Evolutionary conservation across 2,888 invertebrate species (phyloP).

Genomic region (Callinectes sapidus): DNA sequence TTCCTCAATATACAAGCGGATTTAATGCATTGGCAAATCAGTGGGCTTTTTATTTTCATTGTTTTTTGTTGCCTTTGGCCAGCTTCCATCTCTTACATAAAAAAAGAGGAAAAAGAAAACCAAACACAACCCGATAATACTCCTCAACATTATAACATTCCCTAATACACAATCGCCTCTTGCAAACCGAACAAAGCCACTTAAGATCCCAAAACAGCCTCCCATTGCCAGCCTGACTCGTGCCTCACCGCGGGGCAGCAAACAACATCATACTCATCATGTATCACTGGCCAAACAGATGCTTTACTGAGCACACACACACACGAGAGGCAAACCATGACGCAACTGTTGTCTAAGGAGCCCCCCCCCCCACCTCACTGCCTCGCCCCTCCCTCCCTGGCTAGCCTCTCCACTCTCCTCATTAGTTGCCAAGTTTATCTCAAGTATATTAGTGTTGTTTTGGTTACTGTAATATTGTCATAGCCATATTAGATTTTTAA

Average conservation of each 20-base stretch:
- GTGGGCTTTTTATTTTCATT: too few relatives aligned
- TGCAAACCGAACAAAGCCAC: too few relatives aligned
- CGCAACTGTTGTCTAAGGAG: not conserved
- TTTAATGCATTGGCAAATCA: too few relatives aligned
- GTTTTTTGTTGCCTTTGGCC: too few relatives aligned
- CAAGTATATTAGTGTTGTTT: not conserved
- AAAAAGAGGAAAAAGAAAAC: too few relatives aligned
- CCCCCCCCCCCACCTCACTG: not conserved
- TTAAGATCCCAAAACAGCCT: too few relatives aligned
- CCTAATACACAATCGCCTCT: too few relatives aligned
- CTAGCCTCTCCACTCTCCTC: not conserved
- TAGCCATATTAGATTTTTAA: not conserved
- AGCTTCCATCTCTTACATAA: too few relatives aligned
- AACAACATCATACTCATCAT: not conserved
- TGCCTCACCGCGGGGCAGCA: not conserved
- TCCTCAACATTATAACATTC: too few relatives aligned
- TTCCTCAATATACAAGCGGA: too few relatives aligned
- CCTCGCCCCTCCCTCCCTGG: not conserved
- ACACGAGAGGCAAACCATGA: not conserved
- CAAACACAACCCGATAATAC: too few relatives aligned
- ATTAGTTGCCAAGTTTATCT: not conserved
- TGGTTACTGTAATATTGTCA: not conserved
- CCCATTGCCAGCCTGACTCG: too few relatives aligned
- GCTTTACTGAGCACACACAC: slow-evolving; percentile 15
- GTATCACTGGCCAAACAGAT: not conserved